Evolutionary conservation across 2,797 vertebrate species (phyloP), one percentile per base, ranked within the genome.

Genomic region (Poecilia gillii): DNA sequence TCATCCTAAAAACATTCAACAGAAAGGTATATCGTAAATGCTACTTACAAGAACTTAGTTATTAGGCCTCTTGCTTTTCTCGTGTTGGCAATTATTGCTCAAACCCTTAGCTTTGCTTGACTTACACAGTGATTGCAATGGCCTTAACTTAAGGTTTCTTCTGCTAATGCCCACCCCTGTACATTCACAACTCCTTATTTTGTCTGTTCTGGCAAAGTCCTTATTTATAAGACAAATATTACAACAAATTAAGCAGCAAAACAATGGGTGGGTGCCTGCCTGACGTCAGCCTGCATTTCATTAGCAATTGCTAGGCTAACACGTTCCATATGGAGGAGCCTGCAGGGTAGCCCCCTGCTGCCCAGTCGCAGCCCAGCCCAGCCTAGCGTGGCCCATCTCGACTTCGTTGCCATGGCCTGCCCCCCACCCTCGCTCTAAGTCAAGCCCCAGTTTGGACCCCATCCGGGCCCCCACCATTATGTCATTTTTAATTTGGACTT

Each of bases 161-260:
- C 46, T 81, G 20, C 78, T 88, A 86, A 83, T 23, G 59, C 74
- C 68, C 77, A 71, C 66, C 41, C 31, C 79, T 79, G 78, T 77
- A 68, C 4, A 78, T 75, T 73, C 84, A 77, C 59, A 82, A 76
- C 82, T 81, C 78, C 78, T 87, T 78, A 84, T 85, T 87, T 85
- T 78, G 79, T 90, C 79, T 85, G 72, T 87, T 87, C 79, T 81
- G 75, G 82, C 74, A 90, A 90, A 93, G 90, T 93, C 83, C 91
- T 95, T 82, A 90, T 96, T 96, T 95, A 94, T 96, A 94, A 93
- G 91, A 94, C 90, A 96, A 95, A 96, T 95, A 96, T 95, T 96
- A 92, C 92, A 95, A 95, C 95, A 95, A 96, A 96, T 95, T 96
- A 95, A 94, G 76, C 89, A 90, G 89, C 90, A 92, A 94, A 95